A percentile compares a stretch with the other conserved stretches of the same genome.
phyloP scores from a whole-genome alignment of 2,888 invertebrate species.

The Erpobdella octoculata region DNA sequence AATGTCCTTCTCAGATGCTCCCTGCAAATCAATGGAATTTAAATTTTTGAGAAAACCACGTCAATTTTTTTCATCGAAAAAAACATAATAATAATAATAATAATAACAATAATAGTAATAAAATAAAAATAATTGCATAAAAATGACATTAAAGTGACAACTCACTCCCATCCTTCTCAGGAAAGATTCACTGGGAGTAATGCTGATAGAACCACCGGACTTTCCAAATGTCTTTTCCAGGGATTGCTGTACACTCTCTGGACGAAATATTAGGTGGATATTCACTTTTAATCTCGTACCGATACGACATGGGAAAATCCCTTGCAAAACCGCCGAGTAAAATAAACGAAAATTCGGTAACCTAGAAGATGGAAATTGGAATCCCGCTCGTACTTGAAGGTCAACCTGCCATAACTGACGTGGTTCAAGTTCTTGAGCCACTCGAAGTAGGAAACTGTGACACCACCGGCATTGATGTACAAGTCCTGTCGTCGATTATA shows the following conservation, averaged over 20 bases:
- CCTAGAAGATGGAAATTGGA: constrained; percentile 81
- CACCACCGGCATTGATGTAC: constrained; percentile 70
- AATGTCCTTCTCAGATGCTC: constrained; percentile 95
- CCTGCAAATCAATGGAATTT: too few relatives aligned
- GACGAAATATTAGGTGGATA: constrained; percentile 32
- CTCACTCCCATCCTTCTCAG: constrained; percentile 64
- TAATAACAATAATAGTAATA: background rate
- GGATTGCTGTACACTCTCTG: constrained; percentile 93
- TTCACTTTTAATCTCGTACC: too few relatives aligned
- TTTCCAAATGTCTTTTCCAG: constrained; percentile 85
- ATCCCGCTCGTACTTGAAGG: constrained; percentile 85
- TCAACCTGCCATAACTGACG: constrained; percentile 88
- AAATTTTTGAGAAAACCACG: too few relatives aligned
- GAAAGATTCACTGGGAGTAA: constrained; percentile 78
- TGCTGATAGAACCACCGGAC: constrained; percentile 81
- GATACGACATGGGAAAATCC: too few relatives aligned
- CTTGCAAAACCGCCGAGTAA: too few relatives aligned
- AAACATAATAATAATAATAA: background rate
- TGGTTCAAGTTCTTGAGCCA: constrained; percentile 97
- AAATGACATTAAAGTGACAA: constrained; percentile 26
- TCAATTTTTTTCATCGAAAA: background rate
- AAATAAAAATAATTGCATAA: background rate
- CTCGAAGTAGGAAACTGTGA: constrained; percentile 96
- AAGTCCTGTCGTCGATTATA: constrained; percentile 42
- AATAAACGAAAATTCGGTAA: too few relatives aligned